phyloP scores from a whole-genome alignment of 2,888 invertebrate genomes.

The Ptilodon capucinus region DNA sequence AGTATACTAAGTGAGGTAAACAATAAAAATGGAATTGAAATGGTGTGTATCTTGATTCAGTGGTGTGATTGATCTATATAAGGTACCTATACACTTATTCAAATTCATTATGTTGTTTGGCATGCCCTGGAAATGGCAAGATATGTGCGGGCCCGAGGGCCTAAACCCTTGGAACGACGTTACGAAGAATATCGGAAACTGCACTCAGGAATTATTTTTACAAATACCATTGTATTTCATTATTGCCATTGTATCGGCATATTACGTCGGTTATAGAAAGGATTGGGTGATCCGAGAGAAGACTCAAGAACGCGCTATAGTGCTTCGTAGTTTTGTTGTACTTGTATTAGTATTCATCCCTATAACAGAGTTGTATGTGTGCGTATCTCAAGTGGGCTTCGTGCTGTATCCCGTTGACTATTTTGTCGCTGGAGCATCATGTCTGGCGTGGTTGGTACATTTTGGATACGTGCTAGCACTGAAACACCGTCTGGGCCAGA shows the following conservation, averaged over 20 bases:
- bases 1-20: no score
- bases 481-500: conserved; percentile 84
- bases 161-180: conserved; percentile 86
- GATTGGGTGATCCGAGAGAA: conserved; percentile 84
- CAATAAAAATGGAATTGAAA: no score
- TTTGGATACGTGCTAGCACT: conserved; percentile 88
- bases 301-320: conserved; percentile 84
- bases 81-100: neutral
- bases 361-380: conserved; percentile 85
- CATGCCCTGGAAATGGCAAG: conserved; percentile 87
- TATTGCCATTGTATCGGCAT: conserved; percentile 90
- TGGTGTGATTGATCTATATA: neutral
- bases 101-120: neutral
- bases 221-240: conserved; percentile 89
- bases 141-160: conserved; percentile 89
- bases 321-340: conserved; percentile 84
- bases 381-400: conserved; percentile 75
- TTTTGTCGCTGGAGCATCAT: conserved; percentile 86
- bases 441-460: conserved; percentile 92
- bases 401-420: conserved; percentile 86
- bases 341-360: conserved; percentile 86
- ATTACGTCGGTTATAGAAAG: conserved; percentile 88
- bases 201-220: conserved; percentile 92
- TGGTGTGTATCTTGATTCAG: no score
- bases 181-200: conserved; percentile 89